These are phyloP conservation scores for Probaryconus sp. DNA, from an alignment of 1,140 invertebrate species.

Conservation along the genomic window DNA sequence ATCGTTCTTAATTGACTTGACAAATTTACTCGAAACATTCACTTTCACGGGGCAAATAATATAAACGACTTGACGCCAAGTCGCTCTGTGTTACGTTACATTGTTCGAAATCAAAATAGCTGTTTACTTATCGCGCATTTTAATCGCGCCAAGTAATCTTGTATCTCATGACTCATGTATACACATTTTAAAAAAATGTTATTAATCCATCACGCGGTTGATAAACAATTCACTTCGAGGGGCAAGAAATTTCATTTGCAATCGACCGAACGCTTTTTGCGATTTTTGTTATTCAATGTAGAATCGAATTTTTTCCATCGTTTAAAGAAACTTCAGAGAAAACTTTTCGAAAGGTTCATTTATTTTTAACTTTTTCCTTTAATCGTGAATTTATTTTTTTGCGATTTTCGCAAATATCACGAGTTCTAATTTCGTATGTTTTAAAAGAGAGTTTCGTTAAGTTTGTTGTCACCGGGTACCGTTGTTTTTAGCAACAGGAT, in stretches of 20 bases:
- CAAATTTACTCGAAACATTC: conserved; percentile 27
- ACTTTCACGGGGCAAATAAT: conserved; percentile 17
- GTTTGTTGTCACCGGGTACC: conserved; percentile 6
- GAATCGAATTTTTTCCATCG: no score
- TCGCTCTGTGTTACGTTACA: not conserved
- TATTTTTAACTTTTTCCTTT: no score
- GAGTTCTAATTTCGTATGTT: no score
- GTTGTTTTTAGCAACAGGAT: conserved; percentile 37
- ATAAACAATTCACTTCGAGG: not conserved
- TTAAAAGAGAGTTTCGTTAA: conserved; percentile 3
- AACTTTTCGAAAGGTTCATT: no score
- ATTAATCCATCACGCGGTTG: conserved; percentile 12
- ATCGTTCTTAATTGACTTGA: conserved; percentile 30
- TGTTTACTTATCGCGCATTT: conserved; percentile 16
- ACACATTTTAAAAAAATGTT: conserved; percentile 13
- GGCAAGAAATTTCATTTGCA: no score
- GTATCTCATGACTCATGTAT: conserved; percentile 15
- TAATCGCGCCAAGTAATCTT: conserved; percentile 20
- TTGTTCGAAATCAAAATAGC: conserved; percentile 23
- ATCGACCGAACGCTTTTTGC: no score
- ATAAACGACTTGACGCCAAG: conserved; percentile 2
- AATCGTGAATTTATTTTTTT: no score
- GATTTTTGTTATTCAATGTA: no score
- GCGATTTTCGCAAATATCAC: no score
- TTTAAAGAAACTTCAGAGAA: no score